Base-by-base conservation (phyloP, 2,113 vertebrate genomes). In the Phalacrocorax pelagicus region DNA sequence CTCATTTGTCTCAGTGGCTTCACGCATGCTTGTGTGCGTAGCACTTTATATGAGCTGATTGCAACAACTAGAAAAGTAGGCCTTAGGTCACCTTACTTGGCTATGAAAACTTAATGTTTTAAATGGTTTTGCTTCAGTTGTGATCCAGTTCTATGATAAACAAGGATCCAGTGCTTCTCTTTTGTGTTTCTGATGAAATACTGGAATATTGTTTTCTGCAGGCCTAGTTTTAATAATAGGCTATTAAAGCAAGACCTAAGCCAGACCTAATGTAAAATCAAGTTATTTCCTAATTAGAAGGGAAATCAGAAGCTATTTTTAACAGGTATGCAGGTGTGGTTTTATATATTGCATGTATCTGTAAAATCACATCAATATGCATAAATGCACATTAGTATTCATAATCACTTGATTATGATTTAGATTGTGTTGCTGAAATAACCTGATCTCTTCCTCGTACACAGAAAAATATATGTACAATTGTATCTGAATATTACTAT, bases 381-480 rank as follows among this genome's bases (percentile, higher is more conserved):
- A 54, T 51, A 94, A 91, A 74, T 86, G 52, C 29, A 58, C 10
- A 19, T 57, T 51, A 23, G 26, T 36, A 40, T 87, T 71, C 42
- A 51, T 44, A 72, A 63, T 81, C 23, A 47, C 32, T 67, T 91
- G 71, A 54, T 81, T 87, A 51, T 47, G 8, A 71, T 75, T 74
- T 79, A 47, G n/a, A 32, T 67, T 81, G 32, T 86, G 51, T 20
- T 86, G 52, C 66, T 92, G 70, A 61, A 81, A 46, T 92, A 96
- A 81, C 44, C 12, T 29, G 12, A 2, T 82, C 52, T 87, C 15
- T 72, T 91, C 19, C 23, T 75, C 5, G 3, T 5, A 80, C 27
- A 49, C 21, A 49, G 46, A 22, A 59, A 93, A 85, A 85, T 47
- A 34, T 4, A 36, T 59, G 40, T 23, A 54, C 36, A 61, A 14